phyloP scores from a whole-genome alignment of 2,113 vertebrate species.

The Piprites chloris region DNA sequence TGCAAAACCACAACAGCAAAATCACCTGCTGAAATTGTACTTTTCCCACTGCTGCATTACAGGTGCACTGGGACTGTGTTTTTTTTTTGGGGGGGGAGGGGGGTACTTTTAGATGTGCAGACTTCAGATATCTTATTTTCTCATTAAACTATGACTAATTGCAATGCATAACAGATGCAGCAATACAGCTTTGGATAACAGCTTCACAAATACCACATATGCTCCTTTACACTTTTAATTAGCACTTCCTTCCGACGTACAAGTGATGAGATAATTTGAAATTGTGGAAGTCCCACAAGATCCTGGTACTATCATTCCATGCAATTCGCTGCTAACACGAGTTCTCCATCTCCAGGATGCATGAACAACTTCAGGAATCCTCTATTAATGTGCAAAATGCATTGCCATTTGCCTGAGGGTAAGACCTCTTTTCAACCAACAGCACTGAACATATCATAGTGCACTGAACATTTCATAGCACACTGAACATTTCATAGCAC shows the following conservation, averaged over 20 bases:
- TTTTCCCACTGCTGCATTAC: background rate
- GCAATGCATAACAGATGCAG: background rate
- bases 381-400: background rate
- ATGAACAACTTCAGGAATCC: background rate
- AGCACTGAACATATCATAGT: background rate
- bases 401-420: background rate
- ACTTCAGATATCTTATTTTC: background rate
- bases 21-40: background rate
- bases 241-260: background rate
- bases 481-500: background rate
- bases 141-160: slow-evolving; percentile 2
- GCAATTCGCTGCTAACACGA: rapidly evolving
- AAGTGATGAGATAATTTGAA: background rate
- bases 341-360: background rate
- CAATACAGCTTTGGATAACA: background rate
- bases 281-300: background rate
- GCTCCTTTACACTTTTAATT: background rate
- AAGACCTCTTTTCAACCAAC: background rate
- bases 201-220: background rate
- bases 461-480: background rate
- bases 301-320: background rate
- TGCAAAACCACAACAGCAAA: background rate
- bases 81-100: background rate
- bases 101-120: background rate
- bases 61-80: background rate